Percentiles rank a stretch among this genome's conserved stretches.
phyloP scores from a whole-genome alignment of 2,888 invertebrate genomes.

The Temnothorax unifasciatus region DNA sequence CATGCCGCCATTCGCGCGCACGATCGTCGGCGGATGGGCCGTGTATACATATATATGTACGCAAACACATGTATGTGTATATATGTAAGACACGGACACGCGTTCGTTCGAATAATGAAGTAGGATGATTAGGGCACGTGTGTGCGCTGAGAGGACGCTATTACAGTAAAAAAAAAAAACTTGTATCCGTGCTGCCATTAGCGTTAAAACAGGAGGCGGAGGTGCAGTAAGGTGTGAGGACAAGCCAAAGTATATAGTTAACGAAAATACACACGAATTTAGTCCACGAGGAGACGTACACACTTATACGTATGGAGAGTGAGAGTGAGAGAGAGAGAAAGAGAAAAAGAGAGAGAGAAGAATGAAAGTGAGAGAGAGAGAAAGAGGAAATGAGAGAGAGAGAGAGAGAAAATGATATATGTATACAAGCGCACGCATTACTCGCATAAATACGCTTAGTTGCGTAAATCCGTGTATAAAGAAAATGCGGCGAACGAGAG shows the following conservation, averaged over 20 bases:
- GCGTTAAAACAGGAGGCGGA: constrained; percentile 71
- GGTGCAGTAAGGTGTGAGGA: constrained; percentile 59
- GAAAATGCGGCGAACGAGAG: constrained; percentile 28
- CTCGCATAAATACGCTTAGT: constrained; percentile 44
- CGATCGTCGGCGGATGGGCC: constrained; percentile 5
- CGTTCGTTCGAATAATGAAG: constrained; percentile 38
- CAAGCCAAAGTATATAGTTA: constrained; percentile 80
- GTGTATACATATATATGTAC: background rate
- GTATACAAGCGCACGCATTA: constrained; percentile 28
- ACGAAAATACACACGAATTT: constrained; percentile 61
- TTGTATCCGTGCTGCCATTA: constrained; percentile 82
- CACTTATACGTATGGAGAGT: constrained; percentile 18
- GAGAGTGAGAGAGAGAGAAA: constrained; percentile 2
- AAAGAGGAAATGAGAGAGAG: background rate
- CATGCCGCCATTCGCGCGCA: constrained; percentile 16
- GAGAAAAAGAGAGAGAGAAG: background rate
- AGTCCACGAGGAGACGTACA: constrained; percentile 37
- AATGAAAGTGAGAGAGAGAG: background rate
- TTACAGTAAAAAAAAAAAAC: constrained; percentile 64
- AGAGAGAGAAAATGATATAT: constrained; percentile 35
- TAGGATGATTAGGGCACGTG: constrained; percentile 56
- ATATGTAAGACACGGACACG: constrained; percentile 2
- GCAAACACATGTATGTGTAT: background rate
- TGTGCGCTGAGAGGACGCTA: constrained; percentile 65
- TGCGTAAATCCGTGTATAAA: constrained; percentile 30